Evolutionary conservation across 2,113 vertebrate species (phyloP).

Genomic region (Brachirus orientalis): DNA sequence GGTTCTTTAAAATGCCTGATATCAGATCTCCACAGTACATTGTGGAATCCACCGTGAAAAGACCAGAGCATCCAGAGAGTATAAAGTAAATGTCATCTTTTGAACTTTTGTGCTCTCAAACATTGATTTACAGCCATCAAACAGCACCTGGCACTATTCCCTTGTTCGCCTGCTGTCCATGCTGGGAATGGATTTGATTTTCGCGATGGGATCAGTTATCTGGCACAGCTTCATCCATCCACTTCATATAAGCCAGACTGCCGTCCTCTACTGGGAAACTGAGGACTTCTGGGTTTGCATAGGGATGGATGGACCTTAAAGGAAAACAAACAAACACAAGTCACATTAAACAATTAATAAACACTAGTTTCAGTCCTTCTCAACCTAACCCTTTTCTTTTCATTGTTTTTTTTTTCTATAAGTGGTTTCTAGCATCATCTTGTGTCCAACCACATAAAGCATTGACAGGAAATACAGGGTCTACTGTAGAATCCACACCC

Average conservation of each 20-base stretch:
- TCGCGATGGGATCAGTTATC: slow-evolving; percentile 63
- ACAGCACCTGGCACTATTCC: slow-evolving; percentile 11
- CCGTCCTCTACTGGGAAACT: slow-evolving; percentile 86
- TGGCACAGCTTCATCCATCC: slow-evolving; percentile 85
- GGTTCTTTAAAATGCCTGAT: too few species aligned
- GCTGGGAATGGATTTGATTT: slow-evolving; percentile 6
- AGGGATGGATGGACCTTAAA: slow-evolving; percentile 87
- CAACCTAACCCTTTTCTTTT: not conserved
- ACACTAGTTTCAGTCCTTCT: not conserved
- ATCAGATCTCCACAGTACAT: slow-evolving; percentile 5
- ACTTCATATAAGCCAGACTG: slow-evolving; percentile 82
- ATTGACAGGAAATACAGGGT: too few species aligned
- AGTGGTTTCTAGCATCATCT: too few species aligned
- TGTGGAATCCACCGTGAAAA: slow-evolving; percentile 1
- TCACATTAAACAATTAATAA: not conserved
- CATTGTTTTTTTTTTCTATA: not conserved
- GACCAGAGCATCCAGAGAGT: slow-evolving; percentile 8
- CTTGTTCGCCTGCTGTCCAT: not conserved
- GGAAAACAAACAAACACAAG: not conserved
- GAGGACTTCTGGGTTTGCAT: slow-evolving; percentile 88
- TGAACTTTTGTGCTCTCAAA: not conserved
- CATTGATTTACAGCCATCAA: slow-evolving; percentile 8
- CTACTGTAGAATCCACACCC: too few species aligned
- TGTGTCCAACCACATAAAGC: too few species aligned
- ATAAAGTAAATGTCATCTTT: slow-evolving; percentile 14